A percentile compares a stretch with the other conserved stretches of the same genome.
Conservation (phyloP, 2,797 vertebrate species). For the Danio tinwini region DNA sequence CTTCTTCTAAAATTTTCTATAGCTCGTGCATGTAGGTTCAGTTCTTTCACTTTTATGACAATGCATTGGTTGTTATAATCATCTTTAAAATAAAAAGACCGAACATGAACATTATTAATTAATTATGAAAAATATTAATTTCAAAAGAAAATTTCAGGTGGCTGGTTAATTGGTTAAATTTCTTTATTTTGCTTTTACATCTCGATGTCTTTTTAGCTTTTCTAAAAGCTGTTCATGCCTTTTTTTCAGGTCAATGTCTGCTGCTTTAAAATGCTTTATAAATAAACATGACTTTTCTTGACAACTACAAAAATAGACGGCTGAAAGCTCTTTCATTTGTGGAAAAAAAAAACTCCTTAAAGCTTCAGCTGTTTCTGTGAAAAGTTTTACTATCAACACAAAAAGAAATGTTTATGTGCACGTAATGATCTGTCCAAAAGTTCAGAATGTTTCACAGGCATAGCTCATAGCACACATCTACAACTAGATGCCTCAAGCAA, state of each 20-base stretch:
- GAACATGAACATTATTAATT: too few species aligned
- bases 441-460: background rate
- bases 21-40: too few species aligned
- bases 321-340: background rate
- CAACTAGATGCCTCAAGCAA: background rate
- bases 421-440: background rate
- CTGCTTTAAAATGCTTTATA: constrained; percentile 3
- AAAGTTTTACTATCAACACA: background rate
- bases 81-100: too few species aligned
- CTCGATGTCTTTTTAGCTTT: too few species aligned
- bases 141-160: too few species aligned
- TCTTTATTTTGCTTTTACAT: too few species aligned
- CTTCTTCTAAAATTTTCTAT: too few species aligned
- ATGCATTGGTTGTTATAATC: too few species aligned
- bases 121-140: too few species aligned
- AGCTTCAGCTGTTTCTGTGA: background rate
- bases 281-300: constrained; percentile 4
- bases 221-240: background rate
- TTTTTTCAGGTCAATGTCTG: background rate
- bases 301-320: constrained; percentile 10
- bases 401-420: background rate
- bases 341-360: background rate
- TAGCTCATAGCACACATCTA: background rate
- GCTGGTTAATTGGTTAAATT: too few species aligned
- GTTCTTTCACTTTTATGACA: too few species aligned